Base-by-base conservation (phyloP, 2,113 vertebrate genomes). In the Etheostoma spectabile region DNA sequence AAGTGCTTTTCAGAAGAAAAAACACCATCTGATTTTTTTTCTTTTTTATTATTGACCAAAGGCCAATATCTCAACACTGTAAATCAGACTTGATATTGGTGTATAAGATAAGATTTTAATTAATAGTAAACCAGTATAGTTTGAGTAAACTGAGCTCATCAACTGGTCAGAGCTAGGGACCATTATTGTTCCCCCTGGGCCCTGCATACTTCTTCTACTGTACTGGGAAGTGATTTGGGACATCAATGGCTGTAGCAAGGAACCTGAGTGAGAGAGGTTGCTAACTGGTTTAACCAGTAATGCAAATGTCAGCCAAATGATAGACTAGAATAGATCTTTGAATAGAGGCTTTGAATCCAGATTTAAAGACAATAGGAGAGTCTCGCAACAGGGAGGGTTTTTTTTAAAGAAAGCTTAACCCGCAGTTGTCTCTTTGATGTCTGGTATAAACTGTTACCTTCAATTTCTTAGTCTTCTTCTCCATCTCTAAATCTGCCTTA, bases 1-100 rank as follows among this genome's bases (percentile, higher is more conserved):
- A 93, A 96, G 81, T 38, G 16, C 30, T 56, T 30, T 10, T 22
- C 0, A 56, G 61, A n/a, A n/a, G n/a, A n/a, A n/a, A n/a, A n/a
- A n/a, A n/a, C n/a, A n/a, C n/a, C n/a, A n/a, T n/a, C n/a, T n/a
- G n/a, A n/a, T n/a, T n/a, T n/a, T n/a, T n/a, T n/a, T n/a, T n/a
- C n/a, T n/a, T 16, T 35, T 61, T 68, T 30, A 1, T 21, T 11
- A 52, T 49, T 0, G 0, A 5, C 42, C 18, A 53, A 8, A 13
- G 5, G 2, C 13, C n/a, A 22, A 30, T 11, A 33, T 67, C 18
- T 51, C 2, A 11, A 11, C 61, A 33, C 27, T 77, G 10, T 5
- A 33, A 56, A n/a, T 67, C 42, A 67, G 21, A 67, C 30, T 35
- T 62, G 21, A 21, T 56, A 65, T 24, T 0, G 18, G 5, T 19